Evolutionary conservation across 2,797 vertebrate species (phyloP).

Genomic region (Loris lydekkerianus): DNA sequence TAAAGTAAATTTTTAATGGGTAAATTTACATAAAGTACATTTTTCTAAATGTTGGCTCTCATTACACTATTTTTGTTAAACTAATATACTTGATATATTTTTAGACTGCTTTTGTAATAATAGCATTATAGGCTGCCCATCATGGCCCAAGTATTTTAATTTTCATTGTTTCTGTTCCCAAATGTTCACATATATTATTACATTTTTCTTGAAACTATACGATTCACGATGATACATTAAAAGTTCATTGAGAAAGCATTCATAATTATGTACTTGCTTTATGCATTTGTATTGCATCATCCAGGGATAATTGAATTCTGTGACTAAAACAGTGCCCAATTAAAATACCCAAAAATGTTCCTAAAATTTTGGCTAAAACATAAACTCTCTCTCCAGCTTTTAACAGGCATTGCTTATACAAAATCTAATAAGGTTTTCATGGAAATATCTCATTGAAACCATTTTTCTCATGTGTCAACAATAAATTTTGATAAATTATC

Average conservation of each 20-base stretch:
- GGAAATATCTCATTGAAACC: constrained; percentile 72
- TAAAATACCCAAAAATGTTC: constrained; percentile 60
- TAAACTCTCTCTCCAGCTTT: not conserved
- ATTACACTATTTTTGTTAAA: constrained; percentile 34
- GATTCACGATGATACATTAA: constrained; percentile 12
- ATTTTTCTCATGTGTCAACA: constrained; percentile 79
- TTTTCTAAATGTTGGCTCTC: constrained; percentile 46
- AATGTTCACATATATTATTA: constrained; percentile 32
- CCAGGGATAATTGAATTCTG: constrained; percentile 56
- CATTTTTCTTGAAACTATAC: constrained; percentile 33
- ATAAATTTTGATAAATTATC: constrained; percentile 83
- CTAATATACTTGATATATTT: constrained; percentile 26
- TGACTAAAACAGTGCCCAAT: constrained; percentile 9
- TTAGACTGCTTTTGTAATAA: constrained; percentile 52
- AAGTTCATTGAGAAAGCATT: constrained; percentile 49
- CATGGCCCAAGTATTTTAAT: not conserved
- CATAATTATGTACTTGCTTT: constrained; percentile 32
- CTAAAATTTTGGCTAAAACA: constrained; percentile 67
- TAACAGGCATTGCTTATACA: constrained; percentile 25
- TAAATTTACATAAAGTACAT: constrained; percentile 39
- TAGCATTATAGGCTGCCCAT: not conserved
- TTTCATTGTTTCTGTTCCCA: constrained; percentile 25
- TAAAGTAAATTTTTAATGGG: not conserved
- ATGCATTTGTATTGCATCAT: not conserved
- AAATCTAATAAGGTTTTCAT: constrained; percentile 73